Base-by-base conservation (phyloP, 2,797 vertebrate species). In the Lepus townsendii region DNA sequence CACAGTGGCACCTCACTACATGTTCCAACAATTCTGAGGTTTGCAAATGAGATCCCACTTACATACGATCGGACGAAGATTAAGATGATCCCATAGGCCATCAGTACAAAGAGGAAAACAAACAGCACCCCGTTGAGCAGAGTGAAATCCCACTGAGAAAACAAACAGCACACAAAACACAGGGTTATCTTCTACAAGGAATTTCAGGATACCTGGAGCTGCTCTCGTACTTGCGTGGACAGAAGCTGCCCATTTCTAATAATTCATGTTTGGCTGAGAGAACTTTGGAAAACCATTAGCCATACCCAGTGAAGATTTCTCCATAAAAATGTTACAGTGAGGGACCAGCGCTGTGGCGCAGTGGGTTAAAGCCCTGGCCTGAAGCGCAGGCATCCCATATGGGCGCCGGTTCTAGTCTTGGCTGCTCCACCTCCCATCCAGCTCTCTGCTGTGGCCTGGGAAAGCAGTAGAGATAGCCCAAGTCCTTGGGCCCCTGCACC, bases 71-170 rank as follows among this genome's bases (percentile, higher is more conserved):
- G 94, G n/a, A 99, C 42, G 94, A 99, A 98, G 89, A 97, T 97
- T 96, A 98, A 98, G 35, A 99, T 97, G 96, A 98, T 78, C 27
- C 97, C 98, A 79, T 98, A 99, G n/a, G 98, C 96, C 0, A 99
- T 0, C 17, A 99, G 94, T 17, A 98, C 98, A 96, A 98, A 97
- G 92, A 83, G 8, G 4, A 98, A 71, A 92, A 98, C 98, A 96
- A 98, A 98, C 79, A 99, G 78, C 63, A 92, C 83, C 54, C 98
- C 98, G 30, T 79, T 98, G 27, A 80, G 63, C 60, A 86, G 14
- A 7, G 98, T 99, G 96, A 99, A 99, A 98, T 99, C 99, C 98
- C 98, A 98, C 99, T 99, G 95, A 78, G 97, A 83, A 97, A 38
- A 96, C 54, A 96, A 87, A 24, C 22, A 82, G 57, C 52, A 73